These are phyloP conservation scores for Otis tarda DNA, from an alignment of 2,113 vertebrate genomes.

Conservation along the genomic window DNA sequence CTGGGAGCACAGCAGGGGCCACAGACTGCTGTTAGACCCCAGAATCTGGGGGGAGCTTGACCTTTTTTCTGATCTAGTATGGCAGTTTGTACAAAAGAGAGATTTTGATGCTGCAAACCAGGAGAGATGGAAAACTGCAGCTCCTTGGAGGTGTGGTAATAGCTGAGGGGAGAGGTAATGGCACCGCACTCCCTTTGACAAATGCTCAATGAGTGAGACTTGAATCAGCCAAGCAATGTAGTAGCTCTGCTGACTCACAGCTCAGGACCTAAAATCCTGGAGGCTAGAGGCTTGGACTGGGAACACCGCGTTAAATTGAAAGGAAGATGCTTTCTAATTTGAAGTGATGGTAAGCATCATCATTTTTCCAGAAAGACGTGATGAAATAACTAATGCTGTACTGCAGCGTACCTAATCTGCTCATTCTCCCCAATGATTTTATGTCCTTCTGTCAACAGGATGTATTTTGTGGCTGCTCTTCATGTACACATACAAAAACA, in stretches of 20 bases:
- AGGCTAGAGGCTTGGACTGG: neutral
- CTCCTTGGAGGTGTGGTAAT: neutral
- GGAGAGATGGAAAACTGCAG: neutral
- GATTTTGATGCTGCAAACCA: neutral
- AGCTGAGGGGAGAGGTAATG: neutral
- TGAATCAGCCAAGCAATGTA: neutral
- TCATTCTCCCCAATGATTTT: neutral
- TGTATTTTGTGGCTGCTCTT: constrained; percentile 26
- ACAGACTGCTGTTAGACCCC: neutral
- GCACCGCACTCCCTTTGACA: neutral
- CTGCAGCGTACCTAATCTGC: neutral
- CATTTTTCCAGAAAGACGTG: neutral
- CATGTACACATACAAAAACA: neutral
- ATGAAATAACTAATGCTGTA: neutral
- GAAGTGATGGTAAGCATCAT: neutral
- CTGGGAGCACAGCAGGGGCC: neutral
- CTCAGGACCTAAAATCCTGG: constrained; percentile 11
- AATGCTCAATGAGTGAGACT: neutral
- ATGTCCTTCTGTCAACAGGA: constrained; percentile 11
- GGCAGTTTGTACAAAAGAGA: neutral
- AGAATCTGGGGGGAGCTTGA: neutral
- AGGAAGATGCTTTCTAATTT: constrained; percentile 38
- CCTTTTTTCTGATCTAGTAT: neutral
- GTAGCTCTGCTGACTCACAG: constrained; percentile 25
- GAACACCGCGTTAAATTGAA: neutral